These are phyloP conservation scores for Microhierax caerulescens DNA, from an alignment of 2,797 vertebrate species.

Conservation along the genomic window DNA sequence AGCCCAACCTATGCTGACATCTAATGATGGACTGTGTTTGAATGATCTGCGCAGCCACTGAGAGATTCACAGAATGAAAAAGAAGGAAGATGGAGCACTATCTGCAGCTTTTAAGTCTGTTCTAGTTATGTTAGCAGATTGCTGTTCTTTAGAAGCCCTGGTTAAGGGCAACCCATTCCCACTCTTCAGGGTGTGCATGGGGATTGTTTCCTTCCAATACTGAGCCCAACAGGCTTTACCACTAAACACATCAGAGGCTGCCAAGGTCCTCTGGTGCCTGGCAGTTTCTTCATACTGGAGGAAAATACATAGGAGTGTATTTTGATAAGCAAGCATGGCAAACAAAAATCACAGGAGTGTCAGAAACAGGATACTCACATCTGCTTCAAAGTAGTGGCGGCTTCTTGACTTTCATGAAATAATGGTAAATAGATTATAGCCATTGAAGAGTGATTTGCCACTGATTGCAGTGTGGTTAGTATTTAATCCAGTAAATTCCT, in stretches of 20 bases:
- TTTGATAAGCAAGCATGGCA: neutral
- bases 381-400: neutral
- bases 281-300: neutral
- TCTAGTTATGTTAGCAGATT: neutral
- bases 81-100: neutral
- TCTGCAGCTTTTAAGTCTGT: neutral
- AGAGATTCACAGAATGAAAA: neutral
- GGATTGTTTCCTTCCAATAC: neutral
- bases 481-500: neutral
- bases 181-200: neutral
- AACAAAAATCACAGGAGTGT: neutral
- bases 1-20: neutral
- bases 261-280: neutral
- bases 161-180: neutral
- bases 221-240: neutral
- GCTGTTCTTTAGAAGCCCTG: neutral
- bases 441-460: neutral
- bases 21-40: neutral
- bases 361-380: neutral
- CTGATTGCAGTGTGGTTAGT: neutral
- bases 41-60: neutral
- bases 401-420: neutral
- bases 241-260: neutral
- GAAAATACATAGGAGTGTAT: neutral
- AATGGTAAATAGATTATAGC: accelerated